Conservation (phyloP, 1,140 invertebrate species). For the Tetraneura akinire region DNA sequence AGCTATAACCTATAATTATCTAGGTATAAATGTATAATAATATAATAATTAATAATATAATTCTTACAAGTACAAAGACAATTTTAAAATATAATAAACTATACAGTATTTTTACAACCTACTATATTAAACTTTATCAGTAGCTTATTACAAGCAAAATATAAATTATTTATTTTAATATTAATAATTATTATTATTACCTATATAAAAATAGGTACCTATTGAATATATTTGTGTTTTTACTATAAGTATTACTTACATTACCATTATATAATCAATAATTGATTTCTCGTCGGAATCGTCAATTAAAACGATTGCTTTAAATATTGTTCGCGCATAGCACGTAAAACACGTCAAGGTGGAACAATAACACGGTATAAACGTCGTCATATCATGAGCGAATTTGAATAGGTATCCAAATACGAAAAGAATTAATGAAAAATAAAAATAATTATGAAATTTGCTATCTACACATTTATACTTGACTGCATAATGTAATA, state of each 20-base stretch:
- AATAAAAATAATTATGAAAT: too few species aligned
- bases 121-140: neutral
- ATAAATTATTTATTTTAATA: neutral
- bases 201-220: neutral
- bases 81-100: neutral
- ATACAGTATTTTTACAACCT: neutral
- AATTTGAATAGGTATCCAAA: too few species aligned
- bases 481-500: too few species aligned
- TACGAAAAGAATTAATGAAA: too few species aligned
- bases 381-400: neutral
- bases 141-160: too few species aligned
- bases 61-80: too few species aligned
- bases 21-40: too few species aligned
- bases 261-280: neutral
- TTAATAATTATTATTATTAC: neutral
- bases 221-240: neutral
- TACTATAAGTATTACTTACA: neutral
- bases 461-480: too few species aligned
- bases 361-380: neutral
- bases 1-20: too few species aligned
- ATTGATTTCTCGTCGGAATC: conserved; percentile 9
- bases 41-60: too few species aligned
- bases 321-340: neutral
- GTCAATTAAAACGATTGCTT: neutral
- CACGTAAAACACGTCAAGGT: neutral